These are phyloP conservation scores for Xenopus borealis DNA, from an alignment of 2,113 vertebrate genomes.

Conservation along the genomic window DNA sequence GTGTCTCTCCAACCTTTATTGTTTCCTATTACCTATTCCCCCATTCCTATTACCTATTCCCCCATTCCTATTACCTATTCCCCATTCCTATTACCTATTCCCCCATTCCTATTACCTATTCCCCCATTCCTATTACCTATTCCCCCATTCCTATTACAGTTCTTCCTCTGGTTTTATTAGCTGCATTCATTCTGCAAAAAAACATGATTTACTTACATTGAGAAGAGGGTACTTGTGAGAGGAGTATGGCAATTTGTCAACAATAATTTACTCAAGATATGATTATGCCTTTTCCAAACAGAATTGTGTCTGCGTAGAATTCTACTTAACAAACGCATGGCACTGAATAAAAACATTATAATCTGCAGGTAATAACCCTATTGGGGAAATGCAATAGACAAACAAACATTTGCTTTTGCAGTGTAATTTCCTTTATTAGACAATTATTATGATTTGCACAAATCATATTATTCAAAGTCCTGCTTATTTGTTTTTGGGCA, in stretches of 20 bases:
- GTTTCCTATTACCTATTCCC: background rate
- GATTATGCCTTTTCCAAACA: background rate
- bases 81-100: too few relatives aligned
- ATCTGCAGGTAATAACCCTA: too few relatives aligned
- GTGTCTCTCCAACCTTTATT: too few relatives aligned
- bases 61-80: background rate
- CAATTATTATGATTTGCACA: too few relatives aligned
- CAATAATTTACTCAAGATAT: background rate
- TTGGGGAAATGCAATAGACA: too few relatives aligned
- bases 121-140: background rate
- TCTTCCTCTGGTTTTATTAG: background rate
- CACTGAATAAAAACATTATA: too few relatives aligned
- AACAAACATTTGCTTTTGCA: too few relatives aligned
- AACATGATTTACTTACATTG: conserved; percentile 2
- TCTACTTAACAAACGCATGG: too few relatives aligned
- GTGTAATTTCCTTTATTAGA: too few relatives aligned
- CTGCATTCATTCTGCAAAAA: background rate
- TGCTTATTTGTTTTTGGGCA: too few relatives aligned
- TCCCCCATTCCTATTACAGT: background rate
- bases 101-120: background rate
- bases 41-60: background rate
- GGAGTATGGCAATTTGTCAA: conserved; percentile 12
- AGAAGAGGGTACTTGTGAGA: background rate
- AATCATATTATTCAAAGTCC: too few relatives aligned
- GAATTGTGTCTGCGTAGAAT: background rate